Percentiles rank a stretch among this genome's conserved stretches.
These are phyloP conservation scores for Hydractinia symbiolongicarpus DNA, from an alignment of 30 jellyfish, hydroid and myxozoan genomes.

Conservation along the genomic window DNA sequence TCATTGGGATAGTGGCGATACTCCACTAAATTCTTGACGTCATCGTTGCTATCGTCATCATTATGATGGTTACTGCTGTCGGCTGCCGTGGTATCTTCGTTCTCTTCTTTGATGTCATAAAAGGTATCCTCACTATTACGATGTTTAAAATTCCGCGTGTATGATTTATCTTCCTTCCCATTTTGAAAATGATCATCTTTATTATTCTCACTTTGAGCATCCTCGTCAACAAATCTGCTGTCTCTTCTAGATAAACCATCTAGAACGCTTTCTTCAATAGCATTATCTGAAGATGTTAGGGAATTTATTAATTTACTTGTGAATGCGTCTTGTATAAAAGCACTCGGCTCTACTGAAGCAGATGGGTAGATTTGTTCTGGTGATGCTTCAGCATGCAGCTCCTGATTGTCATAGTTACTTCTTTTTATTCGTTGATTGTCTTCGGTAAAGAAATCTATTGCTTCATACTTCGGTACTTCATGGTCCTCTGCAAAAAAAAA, in stretches of 20 bases:
- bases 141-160: neutral
- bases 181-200: neutral
- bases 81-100: neutral
- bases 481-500: no score
- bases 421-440: no score
- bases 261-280: neutral
- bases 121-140: neutral
- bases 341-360: conserved; percentile 7
- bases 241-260: neutral
- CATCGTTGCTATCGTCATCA: neutral
- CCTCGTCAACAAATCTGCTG: neutral
- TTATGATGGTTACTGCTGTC: neutral
- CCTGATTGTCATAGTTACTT: neutral
- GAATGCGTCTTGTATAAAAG: neutral
- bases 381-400: neutral
- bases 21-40: neutral
- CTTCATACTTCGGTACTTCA: no score
- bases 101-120: neutral
- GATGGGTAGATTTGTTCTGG: neutral
- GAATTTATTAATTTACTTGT: neutral
- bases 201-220: neutral
- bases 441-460: no score
- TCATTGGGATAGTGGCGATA: conserved; percentile 34
- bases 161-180: neutral
- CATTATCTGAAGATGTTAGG: conserved; percentile 8